These are phyloP conservation scores for Hylia prasina DNA, from an alignment of 2,113 vertebrate genomes.

Conservation along the genomic window DNA sequence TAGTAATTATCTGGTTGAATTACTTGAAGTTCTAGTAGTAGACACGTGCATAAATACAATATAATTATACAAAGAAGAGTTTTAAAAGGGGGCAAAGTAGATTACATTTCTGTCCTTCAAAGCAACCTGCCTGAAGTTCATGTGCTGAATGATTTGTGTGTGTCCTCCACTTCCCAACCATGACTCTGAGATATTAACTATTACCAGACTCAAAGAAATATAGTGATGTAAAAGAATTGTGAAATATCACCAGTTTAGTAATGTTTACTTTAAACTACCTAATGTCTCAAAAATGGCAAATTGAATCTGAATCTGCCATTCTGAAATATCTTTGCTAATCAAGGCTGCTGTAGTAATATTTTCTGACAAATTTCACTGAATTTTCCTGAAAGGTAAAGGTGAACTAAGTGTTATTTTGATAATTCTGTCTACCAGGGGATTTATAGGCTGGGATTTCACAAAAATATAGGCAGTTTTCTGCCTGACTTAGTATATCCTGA, in stretches of 20 bases:
- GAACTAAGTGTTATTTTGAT: neutral
- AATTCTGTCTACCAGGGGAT: neutral
- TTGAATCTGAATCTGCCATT: neutral
- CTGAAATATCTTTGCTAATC: neutral
- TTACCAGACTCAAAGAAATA: neutral
- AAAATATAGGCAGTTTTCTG: neutral
- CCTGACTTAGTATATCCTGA: neutral
- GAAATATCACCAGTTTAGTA: neutral
- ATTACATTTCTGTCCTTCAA: neutral
- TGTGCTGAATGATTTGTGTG: neutral
- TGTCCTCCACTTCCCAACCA: neutral
- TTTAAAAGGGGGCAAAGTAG: neutral
- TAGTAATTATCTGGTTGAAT: neutral
- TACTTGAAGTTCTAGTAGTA: neutral
- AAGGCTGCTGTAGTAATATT: neutral
- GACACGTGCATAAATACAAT: neutral
- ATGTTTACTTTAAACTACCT: neutral
- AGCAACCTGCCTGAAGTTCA: neutral
- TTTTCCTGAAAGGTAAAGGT: neutral
- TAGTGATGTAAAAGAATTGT: neutral
- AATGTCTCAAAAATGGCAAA: neutral
- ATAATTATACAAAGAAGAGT: neutral
- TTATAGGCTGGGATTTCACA: neutral
- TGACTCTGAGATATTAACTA: neutral
- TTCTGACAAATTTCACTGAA: neutral